A percentile compares a stretch with the other conserved stretches of the same genome.
Conservation (phyloP, 2,888 invertebrate species). For the Gonocerus acuteangulatus region DNA sequence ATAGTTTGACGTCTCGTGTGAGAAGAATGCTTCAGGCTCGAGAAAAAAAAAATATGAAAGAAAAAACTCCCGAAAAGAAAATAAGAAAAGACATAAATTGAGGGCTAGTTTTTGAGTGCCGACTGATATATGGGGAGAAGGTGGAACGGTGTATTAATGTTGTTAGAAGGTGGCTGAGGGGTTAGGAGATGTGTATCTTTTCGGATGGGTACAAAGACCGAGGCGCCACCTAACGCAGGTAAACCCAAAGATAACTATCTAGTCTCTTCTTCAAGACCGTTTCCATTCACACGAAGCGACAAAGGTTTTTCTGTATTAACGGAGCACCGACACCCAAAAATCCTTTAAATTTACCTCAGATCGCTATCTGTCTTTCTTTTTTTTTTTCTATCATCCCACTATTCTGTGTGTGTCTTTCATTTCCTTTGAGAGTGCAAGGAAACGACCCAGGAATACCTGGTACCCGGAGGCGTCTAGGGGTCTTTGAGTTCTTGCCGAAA, state of each 20-base stretch:
- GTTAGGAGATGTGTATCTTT: slow-evolving; percentile 13
- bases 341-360: background rate
- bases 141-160: slow-evolving; percentile 5
- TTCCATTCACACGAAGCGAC: background rate
- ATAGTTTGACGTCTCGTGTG: background rate
- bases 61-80: too few species aligned
- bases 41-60: slow-evolving; percentile 2
- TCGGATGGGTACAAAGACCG: background rate
- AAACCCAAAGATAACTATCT: too few species aligned
- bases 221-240: background rate
- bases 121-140: slow-evolving; percentile 12
- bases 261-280: background rate
- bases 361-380: slow-evolving; percentile 8
- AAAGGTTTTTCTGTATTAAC: slow-evolving; percentile 5
- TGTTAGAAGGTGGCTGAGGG: background rate
- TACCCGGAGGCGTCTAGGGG: background rate
- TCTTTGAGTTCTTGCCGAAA: too few species aligned
- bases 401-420: too few species aligned
- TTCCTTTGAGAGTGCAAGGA: background rate
- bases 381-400: background rate
- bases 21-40: background rate
- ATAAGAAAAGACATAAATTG: too few species aligned
- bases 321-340: background rate
- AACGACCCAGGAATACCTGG: background rate
- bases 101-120: slow-evolving; percentile 4